Base-by-base conservation (phyloP, 2,888 invertebrate species). In the Shargacucullia verbasci region DNA sequence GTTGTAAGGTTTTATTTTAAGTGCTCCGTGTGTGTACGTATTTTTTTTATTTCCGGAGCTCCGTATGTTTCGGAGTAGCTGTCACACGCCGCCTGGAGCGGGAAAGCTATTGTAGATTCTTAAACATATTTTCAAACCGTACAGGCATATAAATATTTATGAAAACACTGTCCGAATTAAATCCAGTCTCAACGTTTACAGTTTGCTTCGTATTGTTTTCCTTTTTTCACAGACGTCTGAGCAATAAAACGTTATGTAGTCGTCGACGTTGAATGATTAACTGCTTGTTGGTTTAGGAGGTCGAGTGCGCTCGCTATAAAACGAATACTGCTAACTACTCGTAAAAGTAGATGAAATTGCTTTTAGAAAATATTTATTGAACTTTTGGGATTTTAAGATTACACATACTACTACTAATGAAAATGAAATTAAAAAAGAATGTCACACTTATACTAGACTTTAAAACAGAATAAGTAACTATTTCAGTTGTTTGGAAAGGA, bases 111-210 rank as follows among this genome's bases (percentile, higher is more conserved):
- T 80, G 81, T 84, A 73, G 64, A 74, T 80, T 75, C 76, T 86
- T 79, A 76, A 83, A 81, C 80, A 84, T 82, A 84, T 84, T 83
- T 85, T 79, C 73, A 76, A 70, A 49, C 71, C 31, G 70, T 65
- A 70, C 71, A 64, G 58, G 70, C 73, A 73, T 70, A 77, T 87
- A 85, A 84, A 89, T 86, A 87, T 89, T 85, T 88, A 88, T 86
- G 86, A 84, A 83, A 82, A 79, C 77, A 71, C 77, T 79, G 81
- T 83, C 80, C 76, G 81, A 87, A 87, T 89, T 85, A 86, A 88
- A 86, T 78, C 80, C 83, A 76, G 78, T 72, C 76, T 81, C 74
- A 73, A 74, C 79, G 78, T 83, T 86, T 82, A 83, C 81, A 78
- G 29, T 29, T 80, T 73, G 78, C 79, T 73, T n/a, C 70, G 77